Conservation (phyloP, 1,140 invertebrate species). For the Pentalonia nigronervosa region DNA sequence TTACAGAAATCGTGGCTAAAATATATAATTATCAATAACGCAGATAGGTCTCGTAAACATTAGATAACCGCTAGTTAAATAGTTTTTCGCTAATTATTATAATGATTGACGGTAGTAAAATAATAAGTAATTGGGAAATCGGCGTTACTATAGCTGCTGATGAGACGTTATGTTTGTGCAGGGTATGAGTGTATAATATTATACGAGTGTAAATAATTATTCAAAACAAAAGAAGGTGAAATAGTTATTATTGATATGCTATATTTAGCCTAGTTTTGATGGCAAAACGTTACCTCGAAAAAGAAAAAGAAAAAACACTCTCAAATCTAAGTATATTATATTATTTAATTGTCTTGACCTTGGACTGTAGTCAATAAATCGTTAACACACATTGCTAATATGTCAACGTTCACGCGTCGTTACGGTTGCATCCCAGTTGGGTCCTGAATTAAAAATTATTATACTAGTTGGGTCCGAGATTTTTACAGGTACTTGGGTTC, state of each 20-base stretch:
- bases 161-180: not conserved
- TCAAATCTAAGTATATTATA: not conserved
- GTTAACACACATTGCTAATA: not conserved
- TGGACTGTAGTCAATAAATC: not conserved
- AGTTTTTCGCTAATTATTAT: not conserved
- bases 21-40: not conserved
- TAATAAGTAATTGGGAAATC: not conserved
- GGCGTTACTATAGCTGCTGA: not conserved
- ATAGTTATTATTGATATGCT: not conserved
- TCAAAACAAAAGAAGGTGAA: not conserved
- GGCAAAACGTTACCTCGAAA: not conserved
- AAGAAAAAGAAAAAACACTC: not conserved
- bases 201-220: not conserved
- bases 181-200: too few relatives aligned
- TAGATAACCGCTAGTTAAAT: not conserved
- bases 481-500: too few relatives aligned
- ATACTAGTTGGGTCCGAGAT: too few relatives aligned
- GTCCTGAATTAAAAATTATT: too few relatives aligned
- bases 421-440: too few relatives aligned
- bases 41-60: not conserved
- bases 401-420: not conserved
- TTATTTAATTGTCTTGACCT: not conserved
- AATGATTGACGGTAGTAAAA: not conserved
- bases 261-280: not conserved
- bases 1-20: not conserved